Evolutionary conservation across 1,140 invertebrate genomes (phyloP).

Genomic region (Cheumatopsyche charites): DNA sequence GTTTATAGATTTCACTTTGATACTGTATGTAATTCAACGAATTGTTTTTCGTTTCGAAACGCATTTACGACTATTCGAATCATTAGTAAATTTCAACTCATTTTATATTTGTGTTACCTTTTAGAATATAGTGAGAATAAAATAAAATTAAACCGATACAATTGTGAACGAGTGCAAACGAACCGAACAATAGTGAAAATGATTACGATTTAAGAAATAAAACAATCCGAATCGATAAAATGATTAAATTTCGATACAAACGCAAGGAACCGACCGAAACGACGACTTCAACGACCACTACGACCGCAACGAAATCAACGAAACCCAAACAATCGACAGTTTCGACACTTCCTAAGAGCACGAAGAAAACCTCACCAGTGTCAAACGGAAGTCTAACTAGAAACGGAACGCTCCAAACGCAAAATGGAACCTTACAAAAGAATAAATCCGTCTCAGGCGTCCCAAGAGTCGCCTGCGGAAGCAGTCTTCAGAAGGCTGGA

Average conservation of each 20-base stretch:
- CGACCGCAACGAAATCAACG: conserved; percentile 13
- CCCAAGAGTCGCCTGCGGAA: conserved; percentile 43
- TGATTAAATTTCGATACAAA: conserved; percentile 70
- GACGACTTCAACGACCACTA: conserved; percentile 46
- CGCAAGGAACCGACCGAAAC: conserved; percentile 62
- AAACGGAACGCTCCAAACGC: conserved; percentile 48
- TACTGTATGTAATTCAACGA: no score
- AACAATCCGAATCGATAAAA: conserved; percentile 48
- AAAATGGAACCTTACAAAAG: conserved; percentile 40
- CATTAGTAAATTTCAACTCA: no score
- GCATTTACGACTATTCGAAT: no score
- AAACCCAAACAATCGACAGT: conserved; percentile 31
- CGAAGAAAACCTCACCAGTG: conserved; percentile 48
- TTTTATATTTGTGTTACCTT: no score
- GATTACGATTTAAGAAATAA: not conserved
- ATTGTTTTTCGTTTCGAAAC: no score
- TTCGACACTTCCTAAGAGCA: conserved; percentile 49
- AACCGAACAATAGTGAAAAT: not conserved
- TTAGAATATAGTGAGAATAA: not conserved
- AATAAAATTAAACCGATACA: not conserved
- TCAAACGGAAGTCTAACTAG: conserved; percentile 47
- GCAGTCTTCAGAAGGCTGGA: conserved; percentile 31
- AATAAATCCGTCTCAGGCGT: conserved; percentile 48
- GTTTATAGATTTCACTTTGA: not conserved
- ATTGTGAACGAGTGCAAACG: conserved; percentile 8